Conservation (phyloP, 2,888 invertebrate species). For the Luperina nickerlii region DNA sequence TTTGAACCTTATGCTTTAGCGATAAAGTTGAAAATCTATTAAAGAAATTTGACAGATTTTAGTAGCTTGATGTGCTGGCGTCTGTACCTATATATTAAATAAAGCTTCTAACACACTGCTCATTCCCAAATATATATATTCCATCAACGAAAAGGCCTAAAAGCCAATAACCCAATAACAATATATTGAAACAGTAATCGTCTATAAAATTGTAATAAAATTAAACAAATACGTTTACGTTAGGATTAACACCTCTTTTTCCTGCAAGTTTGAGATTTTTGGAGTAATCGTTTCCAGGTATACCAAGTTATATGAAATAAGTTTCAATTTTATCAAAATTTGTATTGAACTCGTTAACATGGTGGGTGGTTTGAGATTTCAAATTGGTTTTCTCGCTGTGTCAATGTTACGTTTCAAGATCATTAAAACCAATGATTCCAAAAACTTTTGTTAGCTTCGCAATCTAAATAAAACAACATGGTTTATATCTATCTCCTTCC, state of each 20-base stretch:
- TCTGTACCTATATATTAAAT: no score
- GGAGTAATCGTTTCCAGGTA: conserved; percentile 36
- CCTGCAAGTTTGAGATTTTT: conserved; percentile 31
- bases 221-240: conserved; percentile 17
- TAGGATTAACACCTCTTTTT: conserved; percentile 30
- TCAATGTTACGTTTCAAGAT: background rate
- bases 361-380: background rate
- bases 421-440: background rate
- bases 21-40: no score
- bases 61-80: no score
- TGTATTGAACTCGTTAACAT: background rate
- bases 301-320: background rate
- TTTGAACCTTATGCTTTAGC: no score
- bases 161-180: conserved; percentile 26
- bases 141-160: conserved; percentile 3
- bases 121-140: background rate
- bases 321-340: background rate
- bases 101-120: background rate
- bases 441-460: background rate
- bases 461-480: background rate
- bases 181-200: conserved; percentile 13
- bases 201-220: conserved; percentile 34
- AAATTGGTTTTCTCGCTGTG: background rate
- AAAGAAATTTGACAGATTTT: no score
- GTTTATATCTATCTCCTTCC: background rate